Conservation (phyloP, 2,797 vertebrate genomes). For the Rachycentron canadum region DNA sequence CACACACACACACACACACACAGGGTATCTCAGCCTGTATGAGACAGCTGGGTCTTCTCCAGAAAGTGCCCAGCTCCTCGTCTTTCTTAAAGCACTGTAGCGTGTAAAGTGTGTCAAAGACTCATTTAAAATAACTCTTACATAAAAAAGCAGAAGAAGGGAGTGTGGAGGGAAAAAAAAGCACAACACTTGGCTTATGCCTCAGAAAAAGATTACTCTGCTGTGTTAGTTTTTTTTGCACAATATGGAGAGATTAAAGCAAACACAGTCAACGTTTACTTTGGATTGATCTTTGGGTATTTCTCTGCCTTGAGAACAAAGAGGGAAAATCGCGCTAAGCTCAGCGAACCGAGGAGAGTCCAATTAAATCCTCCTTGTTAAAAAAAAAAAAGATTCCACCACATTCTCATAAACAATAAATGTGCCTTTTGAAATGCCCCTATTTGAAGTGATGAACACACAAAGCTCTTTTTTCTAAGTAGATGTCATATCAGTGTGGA, state of each 20-base stretch:
- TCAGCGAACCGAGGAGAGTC: constrained; percentile 65
- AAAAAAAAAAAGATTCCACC: constrained; percentile 17
- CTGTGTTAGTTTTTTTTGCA: constrained; percentile 49
- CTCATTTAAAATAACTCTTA: constrained; percentile 54
- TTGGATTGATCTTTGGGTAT: constrained; percentile 72
- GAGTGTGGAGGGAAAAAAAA: background rate
- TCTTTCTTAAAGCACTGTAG: constrained; percentile 55
- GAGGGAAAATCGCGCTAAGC: constrained; percentile 52
- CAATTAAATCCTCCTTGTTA: constrained; percentile 66
- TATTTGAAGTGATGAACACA: constrained; percentile 56
- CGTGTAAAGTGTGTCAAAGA: constrained; percentile 63
- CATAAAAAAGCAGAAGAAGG: background rate
- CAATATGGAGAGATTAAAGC: constrained; percentile 73
- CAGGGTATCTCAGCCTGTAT: background rate
- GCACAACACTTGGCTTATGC: constrained; percentile 51
- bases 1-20: constrained; percentile 14
- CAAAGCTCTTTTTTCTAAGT: constrained; percentile 7
- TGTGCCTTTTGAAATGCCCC: constrained; percentile 45
- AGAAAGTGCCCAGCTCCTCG: constrained; percentile 39
- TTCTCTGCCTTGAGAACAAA: constrained; percentile 71
- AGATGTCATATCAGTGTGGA: constrained; percentile 28
- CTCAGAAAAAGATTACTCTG: constrained; percentile 65
- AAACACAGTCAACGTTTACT: constrained; percentile 74
- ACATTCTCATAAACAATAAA: constrained; percentile 55
- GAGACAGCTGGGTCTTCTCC: constrained; percentile 50